Percentiles rank a stretch among this genome's conserved stretches.
phyloP scores from a whole-genome alignment of 2,113 vertebrate genomes.

The Macheiramphus alcinus region DNA sequence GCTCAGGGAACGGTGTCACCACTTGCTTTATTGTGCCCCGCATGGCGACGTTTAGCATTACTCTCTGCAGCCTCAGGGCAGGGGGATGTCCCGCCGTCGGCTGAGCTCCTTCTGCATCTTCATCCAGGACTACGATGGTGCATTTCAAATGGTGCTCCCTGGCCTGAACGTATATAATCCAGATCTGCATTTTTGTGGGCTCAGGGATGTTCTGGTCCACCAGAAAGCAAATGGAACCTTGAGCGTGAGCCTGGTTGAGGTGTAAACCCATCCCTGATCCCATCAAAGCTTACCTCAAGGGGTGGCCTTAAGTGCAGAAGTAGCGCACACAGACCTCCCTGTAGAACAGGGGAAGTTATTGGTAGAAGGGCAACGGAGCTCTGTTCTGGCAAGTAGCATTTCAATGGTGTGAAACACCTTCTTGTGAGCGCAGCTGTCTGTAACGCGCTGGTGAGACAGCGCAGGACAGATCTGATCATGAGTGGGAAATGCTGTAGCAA shows the following conservation, averaged over 20 bases:
- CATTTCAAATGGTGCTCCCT: neutral
- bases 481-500: slow-evolving; percentile 43
- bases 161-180: too few relatives aligned
- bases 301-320: neutral
- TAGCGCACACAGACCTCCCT: neutral
- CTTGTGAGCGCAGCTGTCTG: neutral
- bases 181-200: neutral
- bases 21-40: neutral
- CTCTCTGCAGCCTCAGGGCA: neutral
- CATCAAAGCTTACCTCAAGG: neutral
- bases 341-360: neutral
- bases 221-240: neutral
- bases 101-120: neutral
- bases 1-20: neutral
- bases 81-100: neutral
- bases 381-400: neutral
- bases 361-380: neutral
- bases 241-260: neutral
- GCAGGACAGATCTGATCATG: slow-evolving; percentile 29
- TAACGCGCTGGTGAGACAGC: neutral
- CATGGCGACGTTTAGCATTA: neutral
- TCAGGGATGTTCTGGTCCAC: neutral
- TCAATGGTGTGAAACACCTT: neutral
- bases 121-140: neutral
- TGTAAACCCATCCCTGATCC: neutral